phyloP scores from a whole-genome alignment of 2,797 vertebrate genomes.

The Acridotheres tristis region DNA sequence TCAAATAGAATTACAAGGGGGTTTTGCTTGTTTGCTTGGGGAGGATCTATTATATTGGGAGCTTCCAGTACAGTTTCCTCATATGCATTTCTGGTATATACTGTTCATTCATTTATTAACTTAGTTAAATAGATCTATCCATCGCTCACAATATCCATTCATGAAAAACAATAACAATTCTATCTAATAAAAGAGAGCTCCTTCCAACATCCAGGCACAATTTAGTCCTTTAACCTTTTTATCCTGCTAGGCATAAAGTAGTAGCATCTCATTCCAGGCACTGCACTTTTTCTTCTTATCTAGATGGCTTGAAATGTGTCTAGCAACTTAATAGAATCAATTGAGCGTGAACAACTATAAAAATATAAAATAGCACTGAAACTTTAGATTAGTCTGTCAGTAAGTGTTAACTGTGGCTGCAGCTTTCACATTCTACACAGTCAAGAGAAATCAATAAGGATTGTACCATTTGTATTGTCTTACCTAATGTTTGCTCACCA shows the following conservation, averaged over 20 bases:
- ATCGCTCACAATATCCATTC: conserved; percentile 28
- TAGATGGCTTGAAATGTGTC: conserved; percentile 61
- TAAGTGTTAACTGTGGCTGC: conserved; percentile 65
- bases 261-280: conserved; percentile 45
- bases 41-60: neutral
- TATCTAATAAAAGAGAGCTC: conserved; percentile 21
- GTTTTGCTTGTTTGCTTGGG: neutral
- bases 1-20: neutral
- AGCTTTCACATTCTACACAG: conserved; percentile 63
- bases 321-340: conserved; percentile 65
- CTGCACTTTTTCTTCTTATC: conserved; percentile 31
- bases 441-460: conserved; percentile 71
- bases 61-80: neutral
- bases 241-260: conserved; percentile 41
- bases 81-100: neutral
- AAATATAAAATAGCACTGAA: conserved; percentile 69
- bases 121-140: conserved; percentile 24
- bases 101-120: neutral
- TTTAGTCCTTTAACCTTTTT: conserved; percentile 55
- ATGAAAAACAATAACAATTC: conserved; percentile 33
- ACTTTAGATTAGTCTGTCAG: conserved; percentile 61
- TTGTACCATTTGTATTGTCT: conserved; percentile 74
- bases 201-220: conserved; percentile 23
- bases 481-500: conserved; percentile 72
- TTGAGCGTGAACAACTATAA: conserved; percentile 50